Evolutionary conservation across 2,797 vertebrate genomes (phyloP).

Genomic region (Tokudaia muenninki): DNA sequence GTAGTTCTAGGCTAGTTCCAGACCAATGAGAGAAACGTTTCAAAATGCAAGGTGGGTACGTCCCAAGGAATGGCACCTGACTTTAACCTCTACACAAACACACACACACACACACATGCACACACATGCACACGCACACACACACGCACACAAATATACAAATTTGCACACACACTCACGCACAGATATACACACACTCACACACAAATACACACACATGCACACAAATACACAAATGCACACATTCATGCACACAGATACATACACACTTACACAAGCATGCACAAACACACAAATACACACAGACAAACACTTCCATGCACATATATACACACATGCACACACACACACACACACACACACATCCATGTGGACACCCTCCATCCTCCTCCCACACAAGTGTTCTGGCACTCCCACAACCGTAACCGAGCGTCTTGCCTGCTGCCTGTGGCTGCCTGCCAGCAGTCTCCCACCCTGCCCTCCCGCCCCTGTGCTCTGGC

Average conservation of each 20-base stretch:
- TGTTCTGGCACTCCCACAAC: neutral
- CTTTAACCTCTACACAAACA: neutral
- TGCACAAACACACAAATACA: no score
- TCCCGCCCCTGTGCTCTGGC: neutral
- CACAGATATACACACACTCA: no score
- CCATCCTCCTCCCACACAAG: no score
- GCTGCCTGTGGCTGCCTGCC: neutral
- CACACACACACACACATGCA: no score
- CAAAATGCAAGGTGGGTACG: neutral
- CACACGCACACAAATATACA: neutral
- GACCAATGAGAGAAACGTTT: neutral
- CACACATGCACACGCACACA: neutral
- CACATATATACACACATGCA: neutral
- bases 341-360: neutral
- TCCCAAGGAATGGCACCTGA: neutral
- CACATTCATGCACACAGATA: no score
- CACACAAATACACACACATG: neutral
- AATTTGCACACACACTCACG: no score
- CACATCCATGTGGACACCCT: neutral
- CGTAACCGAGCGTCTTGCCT: neutral
- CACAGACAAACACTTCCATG: no score
- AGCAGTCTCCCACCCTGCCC: neutral
- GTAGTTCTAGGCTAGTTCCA: neutral
- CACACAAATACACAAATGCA: neutral
- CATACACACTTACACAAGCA: no score